A percentile compares a stretch with the other conserved stretches of the same genome.
phyloP scores from a whole-genome alignment of 1,140 invertebrate genomes.

The Aricia agestis region DNA sequence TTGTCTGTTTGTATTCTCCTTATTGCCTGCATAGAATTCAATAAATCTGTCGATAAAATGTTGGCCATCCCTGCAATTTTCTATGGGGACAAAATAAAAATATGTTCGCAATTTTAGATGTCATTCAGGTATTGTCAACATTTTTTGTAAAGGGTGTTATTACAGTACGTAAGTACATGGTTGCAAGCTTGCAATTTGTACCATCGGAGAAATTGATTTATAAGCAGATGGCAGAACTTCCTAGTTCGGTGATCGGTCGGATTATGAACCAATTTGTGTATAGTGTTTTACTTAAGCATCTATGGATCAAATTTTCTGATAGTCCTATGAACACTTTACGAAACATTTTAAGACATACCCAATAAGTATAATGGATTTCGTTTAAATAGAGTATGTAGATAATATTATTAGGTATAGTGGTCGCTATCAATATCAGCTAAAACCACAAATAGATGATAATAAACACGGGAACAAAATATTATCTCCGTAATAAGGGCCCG shows the following conservation, averaged over 20 bases:
- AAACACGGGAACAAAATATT: slow-evolving; percentile 18
- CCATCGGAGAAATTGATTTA: too few relatives aligned
- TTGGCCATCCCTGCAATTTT: background rate
- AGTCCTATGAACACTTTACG: too few relatives aligned
- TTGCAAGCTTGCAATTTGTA: too few relatives aligned
- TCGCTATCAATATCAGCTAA: background rate
- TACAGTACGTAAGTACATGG: too few relatives aligned
- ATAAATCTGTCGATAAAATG: slow-evolving; percentile 7
- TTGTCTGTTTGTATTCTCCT: slow-evolving; percentile 2
- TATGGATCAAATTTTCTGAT: too few relatives aligned
- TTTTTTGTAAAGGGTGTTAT: background rate
- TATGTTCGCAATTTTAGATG: background rate
- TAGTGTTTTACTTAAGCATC: too few relatives aligned
- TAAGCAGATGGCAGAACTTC: too few relatives aligned
- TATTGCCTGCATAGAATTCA: slow-evolving; percentile 8
- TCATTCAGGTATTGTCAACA: background rate
- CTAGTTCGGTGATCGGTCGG: too few relatives aligned
- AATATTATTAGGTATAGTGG: background rate
- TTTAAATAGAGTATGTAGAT: too few relatives aligned
- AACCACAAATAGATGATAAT: slow-evolving; percentile 1
- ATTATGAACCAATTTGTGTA: too few relatives aligned
- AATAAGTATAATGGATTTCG: too few relatives aligned
- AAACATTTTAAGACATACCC: too few relatives aligned
- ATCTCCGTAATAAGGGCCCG: slow-evolving; percentile 27
- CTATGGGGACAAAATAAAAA: background rate